Evolutionary conservation across 2,888 invertebrate genomes (phyloP).

Genomic region (Beris chalybata): DNA sequence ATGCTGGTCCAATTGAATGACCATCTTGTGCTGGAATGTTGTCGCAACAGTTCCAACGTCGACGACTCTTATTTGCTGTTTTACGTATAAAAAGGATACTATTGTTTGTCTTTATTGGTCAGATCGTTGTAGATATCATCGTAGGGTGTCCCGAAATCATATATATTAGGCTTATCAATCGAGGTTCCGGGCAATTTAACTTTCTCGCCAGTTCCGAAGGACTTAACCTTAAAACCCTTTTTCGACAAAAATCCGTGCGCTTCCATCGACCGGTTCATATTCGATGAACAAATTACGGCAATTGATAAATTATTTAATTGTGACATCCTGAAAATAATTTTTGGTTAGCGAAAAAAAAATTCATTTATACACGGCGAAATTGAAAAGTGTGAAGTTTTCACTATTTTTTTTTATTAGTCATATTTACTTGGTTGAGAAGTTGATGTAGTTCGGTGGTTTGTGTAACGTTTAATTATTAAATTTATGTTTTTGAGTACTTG

Average conservation of each 20-base stretch:
- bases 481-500: no score
- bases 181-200: constrained; percentile 96
- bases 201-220: constrained; percentile 91
- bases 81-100: constrained; percentile 64
- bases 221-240: constrained; percentile 93
- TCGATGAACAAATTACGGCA: constrained; percentile 98
- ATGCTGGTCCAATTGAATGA: no score
- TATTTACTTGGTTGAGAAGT: no score
- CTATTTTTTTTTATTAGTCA: no score
- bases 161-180: constrained; percentile 92
- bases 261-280: constrained; percentile 99
- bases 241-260: constrained; percentile 97
- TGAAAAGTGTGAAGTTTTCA: no score
- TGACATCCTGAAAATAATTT: constrained; percentile 2
- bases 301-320: constrained; percentile 64
- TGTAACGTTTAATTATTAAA: no score
- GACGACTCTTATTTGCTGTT: no score
- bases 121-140: constrained; percentile 96
- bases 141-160: constrained; percentile 94
- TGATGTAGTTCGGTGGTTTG: no score
- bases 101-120: constrained; percentile 83
- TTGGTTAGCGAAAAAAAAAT: background rate
- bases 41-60: no score
- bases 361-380: no score
- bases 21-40: no score